phyloP scores from a whole-genome alignment of 2,888 invertebrate genomes.

The Imbricaverruca yamaguchii region DNA sequence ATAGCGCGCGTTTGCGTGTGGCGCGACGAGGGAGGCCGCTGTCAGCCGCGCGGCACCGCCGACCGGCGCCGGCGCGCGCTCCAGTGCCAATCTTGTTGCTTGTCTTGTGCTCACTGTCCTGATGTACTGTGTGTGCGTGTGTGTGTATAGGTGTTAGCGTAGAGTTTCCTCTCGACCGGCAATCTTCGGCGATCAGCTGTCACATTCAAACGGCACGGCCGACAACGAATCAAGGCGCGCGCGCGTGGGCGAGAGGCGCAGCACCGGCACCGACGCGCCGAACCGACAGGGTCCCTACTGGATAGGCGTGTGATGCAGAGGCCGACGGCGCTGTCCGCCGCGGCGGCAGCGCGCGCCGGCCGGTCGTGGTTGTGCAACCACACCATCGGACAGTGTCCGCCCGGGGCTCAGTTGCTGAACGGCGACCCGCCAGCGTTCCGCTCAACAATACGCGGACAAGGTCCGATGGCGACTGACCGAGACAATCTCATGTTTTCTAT shows the following conservation, averaged over 20 bases:
- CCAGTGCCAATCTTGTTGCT: constrained; percentile 20
- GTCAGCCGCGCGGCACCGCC: background rate
- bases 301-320: background rate
- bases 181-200: background rate
- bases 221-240: background rate
- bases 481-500: constrained; percentile 20
- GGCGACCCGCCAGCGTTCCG: constrained; percentile 11
- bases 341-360: constrained; percentile 3
- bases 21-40: background rate
- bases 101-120: constrained; percentile 10
- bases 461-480: constrained; percentile 15
- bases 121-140: constrained; percentile 20
- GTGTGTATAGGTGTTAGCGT: constrained; percentile 23
- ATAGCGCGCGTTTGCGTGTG: background rate
- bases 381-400: constrained; percentile 19
- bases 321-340: background rate
- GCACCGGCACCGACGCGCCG: background rate
- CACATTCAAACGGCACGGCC: background rate
- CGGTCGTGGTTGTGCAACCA: constrained; percentile 16
- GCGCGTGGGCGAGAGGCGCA: background rate
- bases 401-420: constrained; percentile 12
- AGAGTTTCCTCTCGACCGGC: background rate
- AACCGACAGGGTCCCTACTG: background rate
- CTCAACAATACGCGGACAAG: constrained; percentile 17
- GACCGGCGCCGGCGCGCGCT: background rate